These are phyloP conservation scores for Cirrhinus mrigala DNA, from an alignment of 2,797 vertebrate genomes.

Conservation along the genomic window DNA sequence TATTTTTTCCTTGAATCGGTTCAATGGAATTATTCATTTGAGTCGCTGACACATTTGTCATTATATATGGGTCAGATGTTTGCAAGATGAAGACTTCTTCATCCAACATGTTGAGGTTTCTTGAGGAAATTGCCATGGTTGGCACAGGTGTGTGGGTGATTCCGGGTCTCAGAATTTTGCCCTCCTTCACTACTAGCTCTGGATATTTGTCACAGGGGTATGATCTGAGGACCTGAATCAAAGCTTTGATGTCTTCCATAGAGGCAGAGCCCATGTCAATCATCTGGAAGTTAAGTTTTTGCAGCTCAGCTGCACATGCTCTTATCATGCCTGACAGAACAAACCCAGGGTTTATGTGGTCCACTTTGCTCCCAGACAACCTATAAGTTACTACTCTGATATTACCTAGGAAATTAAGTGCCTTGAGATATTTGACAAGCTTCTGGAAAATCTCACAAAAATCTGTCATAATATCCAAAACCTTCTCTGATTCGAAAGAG, in stretches of 20 bases:
- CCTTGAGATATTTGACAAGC: slow-evolving; percentile 78
- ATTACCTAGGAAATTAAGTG: slow-evolving; percentile 66
- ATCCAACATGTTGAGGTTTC: slow-evolving; percentile 32
- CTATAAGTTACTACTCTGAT: slow-evolving; percentile 82
- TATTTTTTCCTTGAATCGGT: slow-evolving; percentile 60
- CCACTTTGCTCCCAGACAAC: slow-evolving; percentile 78
- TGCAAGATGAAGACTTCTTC: slow-evolving; percentile 73
- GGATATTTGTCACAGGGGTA: slow-evolving; percentile 75
- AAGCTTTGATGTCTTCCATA: slow-evolving; percentile 73
- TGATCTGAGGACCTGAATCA: slow-evolving; percentile 76
- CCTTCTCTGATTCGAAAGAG: slow-evolving; percentile 62
- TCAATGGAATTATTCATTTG: slow-evolving; percentile 44
- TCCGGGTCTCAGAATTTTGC: slow-evolving; percentile 71
- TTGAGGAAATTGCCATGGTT: slow-evolving; percentile 38
- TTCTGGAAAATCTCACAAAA: slow-evolving; percentile 85
- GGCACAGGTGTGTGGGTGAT: slow-evolving; percentile 72
- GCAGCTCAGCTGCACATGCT: slow-evolving; percentile 77
- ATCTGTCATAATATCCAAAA: slow-evolving; percentile 73
- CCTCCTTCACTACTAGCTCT: slow-evolving; percentile 82
- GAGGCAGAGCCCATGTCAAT: slow-evolving; percentile 73
- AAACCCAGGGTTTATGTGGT: slow-evolving; percentile 83
- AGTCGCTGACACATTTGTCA: slow-evolving; percentile 74
- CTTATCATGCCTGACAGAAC: slow-evolving; percentile 83
- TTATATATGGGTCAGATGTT: slow-evolving; percentile 80
- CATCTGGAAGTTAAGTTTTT: slow-evolving; percentile 77